phyloP scores from a whole-genome alignment of 2,113 vertebrate genomes.

The Odontophorus gujanensis region DNA sequence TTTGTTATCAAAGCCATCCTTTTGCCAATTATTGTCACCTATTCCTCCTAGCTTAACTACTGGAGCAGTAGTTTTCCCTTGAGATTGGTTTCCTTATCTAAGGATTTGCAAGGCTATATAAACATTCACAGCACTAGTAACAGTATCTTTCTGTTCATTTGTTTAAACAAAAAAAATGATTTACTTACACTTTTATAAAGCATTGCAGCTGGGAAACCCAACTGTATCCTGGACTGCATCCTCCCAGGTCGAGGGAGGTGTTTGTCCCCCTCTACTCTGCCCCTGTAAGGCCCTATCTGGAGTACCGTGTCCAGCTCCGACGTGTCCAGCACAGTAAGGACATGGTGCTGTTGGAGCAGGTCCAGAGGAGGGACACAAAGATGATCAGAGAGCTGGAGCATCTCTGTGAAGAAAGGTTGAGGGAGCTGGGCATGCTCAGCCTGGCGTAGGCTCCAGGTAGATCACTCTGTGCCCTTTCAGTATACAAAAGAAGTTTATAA shows the following conservation, averaged over 20 bases:
- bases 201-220: not conserved
- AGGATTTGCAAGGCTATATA: not conserved
- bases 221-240: not conserved
- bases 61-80: not conserved
- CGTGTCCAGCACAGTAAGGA: not conserved
- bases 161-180: not conserved
- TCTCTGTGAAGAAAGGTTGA: not conserved
- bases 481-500: not conserved
- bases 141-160: not conserved
- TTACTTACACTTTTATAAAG: not conserved
- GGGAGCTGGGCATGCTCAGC: not conserved
- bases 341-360: not conserved
- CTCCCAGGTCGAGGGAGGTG: not conserved
- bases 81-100: not conserved
- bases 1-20: not conserved
- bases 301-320: not conserved
- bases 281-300: not conserved
- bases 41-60: accelerated
- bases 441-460: not conserved
- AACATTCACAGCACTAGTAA: not conserved
- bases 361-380: not conserved
- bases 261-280: not conserved
- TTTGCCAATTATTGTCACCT: not conserved
- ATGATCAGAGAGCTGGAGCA: not conserved
- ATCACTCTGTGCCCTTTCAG: not conserved